Percentiles rank a stretch among this genome's conserved stretches.
These are phyloP conservation scores for Shinisaurus crocodilurus DNA, from an alignment of 2,113 vertebrate species.

Conservation along the genomic window DNA sequence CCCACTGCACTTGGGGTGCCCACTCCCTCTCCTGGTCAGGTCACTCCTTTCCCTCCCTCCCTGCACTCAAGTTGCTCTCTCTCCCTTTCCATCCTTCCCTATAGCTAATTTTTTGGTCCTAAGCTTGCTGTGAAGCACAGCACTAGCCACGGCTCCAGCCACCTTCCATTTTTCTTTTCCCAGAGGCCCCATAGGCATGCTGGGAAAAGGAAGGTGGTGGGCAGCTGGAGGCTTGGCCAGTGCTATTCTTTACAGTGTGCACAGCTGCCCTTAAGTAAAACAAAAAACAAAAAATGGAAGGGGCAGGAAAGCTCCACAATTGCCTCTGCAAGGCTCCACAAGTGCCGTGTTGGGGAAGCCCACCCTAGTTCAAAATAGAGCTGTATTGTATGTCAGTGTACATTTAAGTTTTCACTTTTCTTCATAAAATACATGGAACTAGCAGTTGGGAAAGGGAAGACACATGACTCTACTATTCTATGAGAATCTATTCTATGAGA, in stretches of 20 bases:
- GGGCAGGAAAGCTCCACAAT: neutral
- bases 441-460: fast-evolving
- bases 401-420: neutral
- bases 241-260: neutral
- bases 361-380: neutral
- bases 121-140: too few relatives aligned
- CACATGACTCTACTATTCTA: neutral
- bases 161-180: neutral
- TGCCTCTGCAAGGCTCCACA: neutral
- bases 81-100: neutral
- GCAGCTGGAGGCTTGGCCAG: neutral
- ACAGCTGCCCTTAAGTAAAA: too few relatives aligned
- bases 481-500: neutral
- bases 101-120: too few relatives aligned
- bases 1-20: too few relatives aligned
- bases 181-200: neutral
- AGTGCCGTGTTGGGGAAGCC: neutral
- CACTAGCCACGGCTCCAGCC: neutral
- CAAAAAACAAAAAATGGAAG: neutral
- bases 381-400: neutral
- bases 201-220: neutral
- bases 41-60: neutral
- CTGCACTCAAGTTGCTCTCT: neutral
- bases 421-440: neutral
- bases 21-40: too few relatives aligned